Evolutionary conservation across 2,113 vertebrate species (phyloP).

Genomic region (Gallinago undulata): DNA sequence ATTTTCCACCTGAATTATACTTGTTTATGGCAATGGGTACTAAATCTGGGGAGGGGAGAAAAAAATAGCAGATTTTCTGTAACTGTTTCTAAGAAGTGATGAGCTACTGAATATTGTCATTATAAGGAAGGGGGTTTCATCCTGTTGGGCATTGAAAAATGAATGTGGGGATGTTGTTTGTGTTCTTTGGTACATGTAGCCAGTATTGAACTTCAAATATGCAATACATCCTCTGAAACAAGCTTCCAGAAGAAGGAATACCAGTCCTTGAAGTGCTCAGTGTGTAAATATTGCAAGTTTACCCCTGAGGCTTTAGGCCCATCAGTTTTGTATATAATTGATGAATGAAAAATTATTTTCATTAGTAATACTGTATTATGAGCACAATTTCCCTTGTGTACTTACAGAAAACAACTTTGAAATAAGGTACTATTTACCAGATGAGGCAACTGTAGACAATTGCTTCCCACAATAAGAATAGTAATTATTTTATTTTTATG

Average conservation of each 20-base stretch:
- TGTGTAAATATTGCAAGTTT: conserved; percentile 23
- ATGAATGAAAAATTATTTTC: conserved; percentile 13
- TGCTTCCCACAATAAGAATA: not conserved
- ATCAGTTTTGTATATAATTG: not conserved
- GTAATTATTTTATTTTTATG: not conserved
- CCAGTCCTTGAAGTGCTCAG: conserved; percentile 37
- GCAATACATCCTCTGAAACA: conserved; percentile 68
- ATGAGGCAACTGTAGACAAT: not conserved
- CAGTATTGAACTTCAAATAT: conserved; percentile 43
- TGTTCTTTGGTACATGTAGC: conserved; percentile 42
- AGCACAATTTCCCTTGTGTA: not conserved
- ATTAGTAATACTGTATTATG: not conserved
- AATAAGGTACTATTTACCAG: not conserved
- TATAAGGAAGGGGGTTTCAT: not conserved
- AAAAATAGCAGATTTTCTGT: conserved; percentile 32
- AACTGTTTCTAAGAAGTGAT: conserved; percentile 51
- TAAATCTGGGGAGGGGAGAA: conserved; percentile 41
- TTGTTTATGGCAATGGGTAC: conserved; percentile 53
- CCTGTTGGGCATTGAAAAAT: conserved; percentile 40
- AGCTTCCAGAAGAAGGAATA: conserved; percentile 53
- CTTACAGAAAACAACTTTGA: not conserved
- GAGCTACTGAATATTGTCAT: conserved; percentile 60
- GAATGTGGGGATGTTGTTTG: not conserved
- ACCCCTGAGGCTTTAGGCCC: not conserved
- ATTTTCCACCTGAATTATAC: conserved; percentile 17